A percentile compares a stretch with the other conserved stretches of the same genome.
phyloP scores from a whole-genome alignment of 2,113 vertebrate species.

The Xiphophorus hellerii region DNA sequence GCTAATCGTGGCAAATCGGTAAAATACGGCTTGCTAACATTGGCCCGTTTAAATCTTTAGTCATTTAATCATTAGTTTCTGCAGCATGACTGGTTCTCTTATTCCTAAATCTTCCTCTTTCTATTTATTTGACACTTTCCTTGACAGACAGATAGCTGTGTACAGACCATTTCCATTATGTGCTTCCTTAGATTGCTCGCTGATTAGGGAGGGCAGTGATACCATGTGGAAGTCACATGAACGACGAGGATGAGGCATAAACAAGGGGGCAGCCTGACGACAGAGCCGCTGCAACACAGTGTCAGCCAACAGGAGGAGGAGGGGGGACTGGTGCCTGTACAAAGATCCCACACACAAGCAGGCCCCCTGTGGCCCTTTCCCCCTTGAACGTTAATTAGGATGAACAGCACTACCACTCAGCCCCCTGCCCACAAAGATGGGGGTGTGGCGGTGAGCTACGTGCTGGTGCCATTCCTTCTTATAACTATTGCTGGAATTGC shows the following conservation, averaged over 20 bases:
- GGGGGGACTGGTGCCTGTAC: conserved; percentile 40
- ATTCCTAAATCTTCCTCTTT: neutral
- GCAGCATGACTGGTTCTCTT: neutral
- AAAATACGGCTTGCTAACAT: conserved; percentile 6
- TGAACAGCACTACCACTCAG: conserved; percentile 86
- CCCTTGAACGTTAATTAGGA: conserved; percentile 60
- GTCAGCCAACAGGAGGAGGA: conserved; percentile 18
- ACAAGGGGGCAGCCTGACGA: conserved; percentile 54
- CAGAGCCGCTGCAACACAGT: conserved; percentile 36
- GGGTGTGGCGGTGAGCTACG: conserved; percentile 84
- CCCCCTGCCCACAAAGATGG: conserved; percentile 74
- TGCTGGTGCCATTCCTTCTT: conserved; percentile 90
- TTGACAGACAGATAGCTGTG: neutral
- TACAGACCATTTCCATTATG: conserved; percentile 12
- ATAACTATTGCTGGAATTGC: conserved; percentile 86
- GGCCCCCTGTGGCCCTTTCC: conserved; percentile 12
- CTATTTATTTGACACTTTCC: neutral
- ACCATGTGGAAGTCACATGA: conserved; percentile 84
- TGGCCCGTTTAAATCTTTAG: neutral
- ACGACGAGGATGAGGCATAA: conserved; percentile 73
- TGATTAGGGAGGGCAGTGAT: conserved; percentile 60
- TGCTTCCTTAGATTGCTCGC: conserved; percentile 50
- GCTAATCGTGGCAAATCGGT: neutral
- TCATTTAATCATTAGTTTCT: neutral
- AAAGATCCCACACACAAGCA: conserved; percentile 44